Conservation (phyloP, 2,888 invertebrate species). For the Heliconius ethilla region DNA sequence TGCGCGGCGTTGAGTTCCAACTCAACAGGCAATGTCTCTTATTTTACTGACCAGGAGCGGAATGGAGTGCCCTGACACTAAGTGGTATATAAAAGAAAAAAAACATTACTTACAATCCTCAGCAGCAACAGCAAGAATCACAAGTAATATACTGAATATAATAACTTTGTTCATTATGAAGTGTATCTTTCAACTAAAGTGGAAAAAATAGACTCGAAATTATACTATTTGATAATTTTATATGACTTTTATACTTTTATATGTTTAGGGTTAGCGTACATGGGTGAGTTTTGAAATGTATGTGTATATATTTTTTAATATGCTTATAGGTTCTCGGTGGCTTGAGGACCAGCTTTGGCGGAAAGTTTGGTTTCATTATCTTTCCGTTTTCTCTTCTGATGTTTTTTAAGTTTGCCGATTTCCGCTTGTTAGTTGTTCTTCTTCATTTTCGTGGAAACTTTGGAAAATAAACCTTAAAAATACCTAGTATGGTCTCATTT, state of each 20-base stretch:
- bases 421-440: no score
- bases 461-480: no score
- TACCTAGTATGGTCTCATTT: no score
- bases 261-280: not conserved
- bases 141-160: not conserved
- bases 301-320: no score
- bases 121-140: not conserved
- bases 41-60: not conserved
- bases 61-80: not conserved
- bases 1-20: not conserved
- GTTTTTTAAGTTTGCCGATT: no score
- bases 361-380: no score
- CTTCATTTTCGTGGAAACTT: no score
- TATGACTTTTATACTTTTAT: not conserved
- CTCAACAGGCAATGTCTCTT: not conserved
- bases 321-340: no score
- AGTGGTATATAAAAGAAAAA: no score
- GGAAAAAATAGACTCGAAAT: not conserved
- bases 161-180: not conserved
- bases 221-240: not conserved
- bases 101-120: not conserved
- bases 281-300: not conserved
- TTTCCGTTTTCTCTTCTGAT: no score
- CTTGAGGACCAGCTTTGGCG: no score
- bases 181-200: not conserved